Evolutionary conservation across 2,797 vertebrate genomes (phyloP), one percentile per base, ranked within the genome.

Genomic region (Emydoidea blandingii): DNA sequence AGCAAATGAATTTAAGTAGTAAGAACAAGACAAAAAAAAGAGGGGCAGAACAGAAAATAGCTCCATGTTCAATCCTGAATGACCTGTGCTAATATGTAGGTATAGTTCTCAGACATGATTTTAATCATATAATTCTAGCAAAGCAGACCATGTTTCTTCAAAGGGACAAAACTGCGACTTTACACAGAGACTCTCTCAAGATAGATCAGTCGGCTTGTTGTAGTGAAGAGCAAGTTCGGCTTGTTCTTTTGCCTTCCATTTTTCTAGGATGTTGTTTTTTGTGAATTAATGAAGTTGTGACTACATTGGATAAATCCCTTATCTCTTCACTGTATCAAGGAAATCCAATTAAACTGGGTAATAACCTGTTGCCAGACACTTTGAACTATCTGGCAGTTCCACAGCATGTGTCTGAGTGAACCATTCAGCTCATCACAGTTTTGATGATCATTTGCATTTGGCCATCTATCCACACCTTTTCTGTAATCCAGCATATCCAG

Each of bases 261-360:
- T 74, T 87, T 85, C 84, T 68, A 65, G 27, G 2, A 2, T 81
- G 5, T n/a, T 92, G 5, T 29, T 76, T 89, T 57, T 85, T 50
- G 56, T 54, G 37, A 92, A n/a, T 68, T n/a, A 68, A 65, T 65
- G 15, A 65, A 86, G 56, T 52, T n/a, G 16, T 89, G 31, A 41
- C 59, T 57, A 54, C 81, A 62, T 14, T 5, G 0, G 3, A 3
- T 83, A 47, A 0, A 0, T n/a, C 0, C 86, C 16, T 21, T 90
- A 0, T 85, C 80, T 86, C 27, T 56, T 95, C 79, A 19, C 34
- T 80, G 9, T 16, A 44, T 88, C 79, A 23, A 86, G 31, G 81
- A 14, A 50, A 72, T 94, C 90, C 79, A 7, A 6, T 91, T 85
- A 53, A 52, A 41, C 80, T 18, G 25, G 87, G 15, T 79, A 79